A percentile compares a stretch with the other conserved stretches of the same genome.
phyloP scores from a whole-genome alignment of 2,113 vertebrate species.

The Carollia perspicillata region DNA sequence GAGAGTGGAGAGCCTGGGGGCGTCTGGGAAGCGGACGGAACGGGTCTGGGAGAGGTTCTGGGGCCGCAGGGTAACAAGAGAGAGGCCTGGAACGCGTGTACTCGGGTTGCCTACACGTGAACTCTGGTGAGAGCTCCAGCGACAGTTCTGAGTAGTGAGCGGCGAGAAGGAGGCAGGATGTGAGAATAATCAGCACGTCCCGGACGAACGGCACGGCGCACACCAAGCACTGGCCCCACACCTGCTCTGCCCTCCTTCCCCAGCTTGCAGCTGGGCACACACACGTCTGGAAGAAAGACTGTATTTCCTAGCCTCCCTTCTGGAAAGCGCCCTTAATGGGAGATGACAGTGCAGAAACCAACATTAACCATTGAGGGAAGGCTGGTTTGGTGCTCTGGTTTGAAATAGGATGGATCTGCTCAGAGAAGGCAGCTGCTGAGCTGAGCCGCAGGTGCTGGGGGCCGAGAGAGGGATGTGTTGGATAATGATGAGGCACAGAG shows the following conservation, averaged over 20 bases:
- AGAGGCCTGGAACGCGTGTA: background rate
- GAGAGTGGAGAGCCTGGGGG: background rate
- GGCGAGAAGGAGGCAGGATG: background rate
- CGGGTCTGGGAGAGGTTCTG: background rate
- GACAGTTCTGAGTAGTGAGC: background rate
- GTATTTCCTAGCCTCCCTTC: background rate
- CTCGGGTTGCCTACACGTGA: background rate
- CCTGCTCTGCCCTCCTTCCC: background rate
- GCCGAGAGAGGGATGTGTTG: background rate
- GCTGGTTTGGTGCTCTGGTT: background rate
- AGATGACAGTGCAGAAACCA: background rate
- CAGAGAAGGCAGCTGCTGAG: background rate
- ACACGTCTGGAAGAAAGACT: background rate
- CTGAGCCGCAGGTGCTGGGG: background rate
- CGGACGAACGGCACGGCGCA: background rate
- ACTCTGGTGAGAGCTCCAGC: background rate
- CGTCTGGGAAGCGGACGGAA: background rate
- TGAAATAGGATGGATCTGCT: background rate
- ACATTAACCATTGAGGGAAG: background rate
- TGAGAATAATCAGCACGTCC: background rate
- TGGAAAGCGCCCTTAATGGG: background rate
- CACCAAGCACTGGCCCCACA: background rate
- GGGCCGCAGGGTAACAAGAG: background rate
- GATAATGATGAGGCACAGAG: fast-evolving
- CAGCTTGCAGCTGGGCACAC: background rate